These are phyloP conservation scores for Amblyjoppa fuscipennis DNA, from an alignment of 2,888 invertebrate species.

Conservation along the genomic window DNA sequence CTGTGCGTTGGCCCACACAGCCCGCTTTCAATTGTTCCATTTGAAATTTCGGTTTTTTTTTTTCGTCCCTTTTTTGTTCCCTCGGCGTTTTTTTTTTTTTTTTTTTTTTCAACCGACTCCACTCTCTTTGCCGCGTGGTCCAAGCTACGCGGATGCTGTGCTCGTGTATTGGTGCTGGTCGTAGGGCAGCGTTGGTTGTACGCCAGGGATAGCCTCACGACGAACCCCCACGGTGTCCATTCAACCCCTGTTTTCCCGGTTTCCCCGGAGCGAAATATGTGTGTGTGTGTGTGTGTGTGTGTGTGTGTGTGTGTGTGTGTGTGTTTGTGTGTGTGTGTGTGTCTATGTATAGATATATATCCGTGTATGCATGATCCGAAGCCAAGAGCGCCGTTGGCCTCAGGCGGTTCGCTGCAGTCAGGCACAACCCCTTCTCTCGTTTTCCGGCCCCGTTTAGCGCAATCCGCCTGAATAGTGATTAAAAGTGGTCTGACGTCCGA, in stretches of 20 bases:
- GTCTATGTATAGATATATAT: neutral
- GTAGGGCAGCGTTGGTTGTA: conserved; percentile 56
- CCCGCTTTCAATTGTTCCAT: conserved; percentile 77
- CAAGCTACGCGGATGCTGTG: conserved; percentile 45
- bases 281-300: too few relatives aligned
- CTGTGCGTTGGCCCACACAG: conserved; percentile 52
- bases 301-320: too few relatives aligned
- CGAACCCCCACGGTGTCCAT: conserved; percentile 71
- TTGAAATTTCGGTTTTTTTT: conserved; percentile 60
- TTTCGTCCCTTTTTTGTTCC: conserved; percentile 26
- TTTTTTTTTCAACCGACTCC: conserved; percentile 57
- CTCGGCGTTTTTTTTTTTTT: conserved; percentile 34
- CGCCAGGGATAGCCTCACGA: conserved; percentile 51
- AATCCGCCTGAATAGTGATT: conserved; percentile 78
- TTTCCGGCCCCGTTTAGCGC: conserved; percentile 73
- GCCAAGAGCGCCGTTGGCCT: conserved; percentile 64
- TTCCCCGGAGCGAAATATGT: conserved; percentile 34
- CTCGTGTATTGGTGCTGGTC: conserved; percentile 28
- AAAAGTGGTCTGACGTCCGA: conserved; percentile 76
- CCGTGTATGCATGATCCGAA: conserved; percentile 33
- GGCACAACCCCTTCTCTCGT: conserved; percentile 53
- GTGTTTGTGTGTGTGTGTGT: too few relatives aligned
- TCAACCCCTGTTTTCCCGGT: conserved; percentile 78
- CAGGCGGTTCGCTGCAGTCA: conserved; percentile 63
- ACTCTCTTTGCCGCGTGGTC: conserved; percentile 61